Conservation (phyloP, 2,113 vertebrate species). For the Protobothrops mucrosquamatus region DNA sequence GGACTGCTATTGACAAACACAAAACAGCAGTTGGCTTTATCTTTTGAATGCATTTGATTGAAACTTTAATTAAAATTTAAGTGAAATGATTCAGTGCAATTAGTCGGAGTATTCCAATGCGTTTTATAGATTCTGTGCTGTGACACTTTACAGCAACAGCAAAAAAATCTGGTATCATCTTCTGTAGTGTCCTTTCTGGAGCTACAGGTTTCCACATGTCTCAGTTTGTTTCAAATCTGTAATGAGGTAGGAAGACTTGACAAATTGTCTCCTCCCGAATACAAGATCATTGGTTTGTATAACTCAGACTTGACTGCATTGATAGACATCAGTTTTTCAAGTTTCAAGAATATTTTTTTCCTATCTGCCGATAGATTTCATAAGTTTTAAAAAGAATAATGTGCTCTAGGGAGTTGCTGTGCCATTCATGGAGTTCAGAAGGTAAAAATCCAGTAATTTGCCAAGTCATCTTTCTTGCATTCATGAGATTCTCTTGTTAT, state of each 20-base stretch:
- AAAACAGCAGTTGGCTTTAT: not conserved
- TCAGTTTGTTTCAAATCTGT: not conserved
- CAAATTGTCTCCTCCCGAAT: not conserved
- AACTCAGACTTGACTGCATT: not conserved
- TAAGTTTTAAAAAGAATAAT: not conserved
- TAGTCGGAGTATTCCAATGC: not conserved
- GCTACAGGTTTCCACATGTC: not conserved
- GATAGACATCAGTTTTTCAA: not conserved
- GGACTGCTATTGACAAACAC: no score
- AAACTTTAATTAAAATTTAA: not conserved
- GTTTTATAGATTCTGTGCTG: not conserved
- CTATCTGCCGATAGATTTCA: not conserved
- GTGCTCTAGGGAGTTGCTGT: not conserved
- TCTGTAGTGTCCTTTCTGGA: not conserved
- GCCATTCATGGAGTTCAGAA: not conserved
- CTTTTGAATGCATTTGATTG: not conserved
- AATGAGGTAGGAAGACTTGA: not conserved
- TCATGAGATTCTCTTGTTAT: not conserved
- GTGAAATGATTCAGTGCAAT: not conserved
- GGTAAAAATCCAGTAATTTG: not conserved
- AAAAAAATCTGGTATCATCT: not conserved
- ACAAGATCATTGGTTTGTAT: not conserved
- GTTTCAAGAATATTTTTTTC: not conserved
- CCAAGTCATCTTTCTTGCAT: not conserved
- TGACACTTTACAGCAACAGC: not conserved